Evolutionary conservation across 2,797 vertebrate species (phyloP).

Genomic region (Coccyzus lansbergi): DNA sequence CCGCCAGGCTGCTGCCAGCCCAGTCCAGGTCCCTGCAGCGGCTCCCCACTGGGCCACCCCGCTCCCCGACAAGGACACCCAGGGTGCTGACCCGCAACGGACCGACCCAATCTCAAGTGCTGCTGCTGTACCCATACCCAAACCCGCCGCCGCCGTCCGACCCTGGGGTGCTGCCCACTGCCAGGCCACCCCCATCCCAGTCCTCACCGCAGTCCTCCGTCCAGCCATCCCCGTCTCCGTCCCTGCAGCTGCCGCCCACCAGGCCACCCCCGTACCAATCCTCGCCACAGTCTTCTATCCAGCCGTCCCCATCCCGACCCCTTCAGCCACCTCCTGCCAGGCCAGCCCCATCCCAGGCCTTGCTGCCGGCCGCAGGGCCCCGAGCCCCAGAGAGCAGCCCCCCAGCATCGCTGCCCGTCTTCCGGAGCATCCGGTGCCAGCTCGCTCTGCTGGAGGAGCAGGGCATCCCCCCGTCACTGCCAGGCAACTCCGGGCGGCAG

Average conservation of each 20-base stretch:
- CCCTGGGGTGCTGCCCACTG: background rate
- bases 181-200: too few relatives aligned
- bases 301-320: too few relatives aligned
- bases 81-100: background rate
- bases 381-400: background rate
- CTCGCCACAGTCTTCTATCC: background rate
- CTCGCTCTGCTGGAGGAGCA: slow-evolving; percentile 70
- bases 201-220: background rate
- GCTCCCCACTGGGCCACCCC: background rate
- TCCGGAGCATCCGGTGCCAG: slow-evolving; percentile 77
- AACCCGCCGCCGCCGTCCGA: background rate
- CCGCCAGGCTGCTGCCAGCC: background rate
- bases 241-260: background rate
- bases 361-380: background rate
- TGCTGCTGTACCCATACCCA: background rate
- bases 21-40: slow-evolving; percentile 42
- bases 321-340: too few relatives aligned
- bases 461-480: fast-evolving
- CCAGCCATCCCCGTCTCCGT: too few relatives aligned
- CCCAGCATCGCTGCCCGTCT: background rate
- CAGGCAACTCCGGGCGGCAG: background rate
- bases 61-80: background rate
- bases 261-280: background rate
- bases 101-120: background rate
- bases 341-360: background rate